These are phyloP conservation scores for Xerus inauris DNA, from an alignment of 2,113 vertebrate species.

Conservation along the genomic window DNA sequence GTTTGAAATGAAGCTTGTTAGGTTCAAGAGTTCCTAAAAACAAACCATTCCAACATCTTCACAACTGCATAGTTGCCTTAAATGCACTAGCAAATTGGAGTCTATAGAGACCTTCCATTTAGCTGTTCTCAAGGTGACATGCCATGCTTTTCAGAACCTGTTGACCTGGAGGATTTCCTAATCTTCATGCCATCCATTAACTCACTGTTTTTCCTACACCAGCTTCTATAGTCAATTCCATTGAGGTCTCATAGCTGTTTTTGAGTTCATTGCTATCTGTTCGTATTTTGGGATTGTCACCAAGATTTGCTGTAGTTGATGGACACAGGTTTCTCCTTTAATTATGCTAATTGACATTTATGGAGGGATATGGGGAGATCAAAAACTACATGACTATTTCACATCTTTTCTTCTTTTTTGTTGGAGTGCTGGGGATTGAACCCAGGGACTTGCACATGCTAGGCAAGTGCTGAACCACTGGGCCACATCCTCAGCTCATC, in stretches of 20 bases:
- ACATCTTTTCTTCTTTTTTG: neutral
- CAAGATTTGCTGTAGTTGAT: neutral
- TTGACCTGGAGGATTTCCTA: neutral
- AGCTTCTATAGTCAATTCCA: neutral
- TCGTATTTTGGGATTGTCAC: slow-evolving; percentile 14
- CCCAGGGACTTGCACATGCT: no score
- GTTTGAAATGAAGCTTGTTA: neutral
- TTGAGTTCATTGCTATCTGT: neutral
- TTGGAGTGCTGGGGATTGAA: no score
- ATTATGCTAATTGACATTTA: neutral
- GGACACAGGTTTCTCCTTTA: neutral
- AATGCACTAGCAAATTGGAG: neutral
- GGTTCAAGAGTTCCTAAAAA: neutral
- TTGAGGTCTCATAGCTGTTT: neutral
- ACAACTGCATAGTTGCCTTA: neutral
- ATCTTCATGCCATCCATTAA: neutral
- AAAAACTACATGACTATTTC: neutral
- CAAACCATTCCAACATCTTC: neutral
- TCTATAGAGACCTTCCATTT: neutral
- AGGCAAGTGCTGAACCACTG: no score
- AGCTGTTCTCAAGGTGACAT: neutral
- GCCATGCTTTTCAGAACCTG: neutral
- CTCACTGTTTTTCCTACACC: neutral
- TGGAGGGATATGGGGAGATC: neutral
- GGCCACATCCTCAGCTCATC: no score